Evolutionary conservation across 2,797 vertebrate genomes (phyloP), one percentile per base, ranked within the genome.

Genomic region (Pteronotus mesoamericanus): DNA sequence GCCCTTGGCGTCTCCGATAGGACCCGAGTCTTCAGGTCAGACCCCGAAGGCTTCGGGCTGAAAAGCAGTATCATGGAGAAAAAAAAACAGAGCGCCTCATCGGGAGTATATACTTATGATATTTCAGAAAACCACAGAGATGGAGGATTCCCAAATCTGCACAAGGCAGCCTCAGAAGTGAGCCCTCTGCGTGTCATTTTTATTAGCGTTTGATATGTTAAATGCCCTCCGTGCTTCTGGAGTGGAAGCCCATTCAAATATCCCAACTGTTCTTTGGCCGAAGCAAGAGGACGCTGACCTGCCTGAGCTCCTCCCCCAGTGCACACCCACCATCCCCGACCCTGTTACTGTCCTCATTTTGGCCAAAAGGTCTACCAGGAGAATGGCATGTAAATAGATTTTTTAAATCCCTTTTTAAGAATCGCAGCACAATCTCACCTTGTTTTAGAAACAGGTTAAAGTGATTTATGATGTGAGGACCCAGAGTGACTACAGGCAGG

Each of bases 1-100:
- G 98, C 98, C 98, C 99, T 99, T 99, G 99, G 99, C 99, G 99
- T 99, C 98, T 98, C 99, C 99, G 99, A 99, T 99, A 99, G 99
- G 99, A 98, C 98, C 98, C 97, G 98, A 99, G 99, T 99, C 99
- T 99, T 98, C 97, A 98, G 96, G 98, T 96, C 96, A 98, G 98
- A 98, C 98, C 98, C 98, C 98, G 59, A n/a, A 96, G 98, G 98
- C 98, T 98, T 98, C 99, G 97, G 98, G 98, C 98, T 98, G 98
- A 98, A 99, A 99, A 98, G 98, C 98, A 98, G 98, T 97, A 98
- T 98, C 98, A 92, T 97, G 97, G 98, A 98, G 97, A 21, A 18
- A 26, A 98, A 98, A 98, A 98, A 98, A 98, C 98, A 98, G 98
- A 97, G 98, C 98, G 98, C 98, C 98, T 99, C 98, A 98, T 98